Evolutionary conservation across 2,113 vertebrate species (phyloP).

Genomic region (Lucifuga dentata): DNA sequence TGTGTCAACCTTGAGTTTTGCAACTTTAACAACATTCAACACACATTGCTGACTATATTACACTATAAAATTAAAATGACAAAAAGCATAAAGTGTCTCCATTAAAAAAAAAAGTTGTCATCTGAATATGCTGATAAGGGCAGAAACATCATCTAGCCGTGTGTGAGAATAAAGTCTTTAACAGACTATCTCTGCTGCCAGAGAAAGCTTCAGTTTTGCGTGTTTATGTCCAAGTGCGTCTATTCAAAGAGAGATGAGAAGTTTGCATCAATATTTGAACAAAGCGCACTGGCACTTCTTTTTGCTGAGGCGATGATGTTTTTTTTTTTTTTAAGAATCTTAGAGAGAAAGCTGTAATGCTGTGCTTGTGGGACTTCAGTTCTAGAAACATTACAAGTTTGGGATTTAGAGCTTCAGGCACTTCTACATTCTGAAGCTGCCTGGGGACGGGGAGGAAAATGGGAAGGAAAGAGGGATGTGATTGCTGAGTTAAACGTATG

Average conservation of each 20-base stretch:
- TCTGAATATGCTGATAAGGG: no score
- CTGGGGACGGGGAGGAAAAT: conserved; percentile 30
- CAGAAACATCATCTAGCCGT: conserved; percentile 50
- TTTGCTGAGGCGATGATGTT: conserved; percentile 59
- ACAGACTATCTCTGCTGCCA: conserved; percentile 11
- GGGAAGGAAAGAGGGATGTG: conserved; percentile 11
- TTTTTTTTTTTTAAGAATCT: conserved; percentile 42
- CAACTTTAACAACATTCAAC: no score
- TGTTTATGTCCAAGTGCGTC: conserved; percentile 26
- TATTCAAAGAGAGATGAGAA: conserved; percentile 72
- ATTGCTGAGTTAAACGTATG: conserved; percentile 24
- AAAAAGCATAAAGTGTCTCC: no score
- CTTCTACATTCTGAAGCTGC: conserved; percentile 45
- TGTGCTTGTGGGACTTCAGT: conserved; percentile 38
- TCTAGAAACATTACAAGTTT: conserved; percentile 56
- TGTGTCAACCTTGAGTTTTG: no score
- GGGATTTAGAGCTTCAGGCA: conserved; percentile 38
- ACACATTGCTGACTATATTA: no score
- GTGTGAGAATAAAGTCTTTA: background rate
- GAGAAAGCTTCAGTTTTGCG: conserved; percentile 21
- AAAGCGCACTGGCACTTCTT: conserved; percentile 66
- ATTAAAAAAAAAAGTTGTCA: no score
- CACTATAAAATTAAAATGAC: no score
- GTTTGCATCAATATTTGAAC: conserved; percentile 80
- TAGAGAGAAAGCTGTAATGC: conserved; percentile 45